A percentile compares a stretch with the other conserved stretches of the same genome.
Evolutionary conservation across 2,113 vertebrate genomes (phyloP).

Genomic region (Leptobrachium ailaonicum): DNA sequence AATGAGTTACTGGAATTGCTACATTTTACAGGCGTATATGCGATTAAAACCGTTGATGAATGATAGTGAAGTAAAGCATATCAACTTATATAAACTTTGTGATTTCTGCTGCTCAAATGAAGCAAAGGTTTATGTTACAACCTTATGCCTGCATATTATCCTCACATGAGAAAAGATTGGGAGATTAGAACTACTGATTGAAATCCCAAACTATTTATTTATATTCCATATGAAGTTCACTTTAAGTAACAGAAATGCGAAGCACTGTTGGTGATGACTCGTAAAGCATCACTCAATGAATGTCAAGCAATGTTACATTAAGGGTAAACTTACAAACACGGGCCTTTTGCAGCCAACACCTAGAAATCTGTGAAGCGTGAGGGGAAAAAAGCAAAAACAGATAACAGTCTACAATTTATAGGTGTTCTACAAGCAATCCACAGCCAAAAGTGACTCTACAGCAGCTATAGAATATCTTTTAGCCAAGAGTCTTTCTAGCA

Average conservation of each 20-base stretch:
- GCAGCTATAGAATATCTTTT: conserved; percentile 25
- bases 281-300: conserved; percentile 17
- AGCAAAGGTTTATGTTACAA: conserved; percentile 26
- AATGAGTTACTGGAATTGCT: not conserved
- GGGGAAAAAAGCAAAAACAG: not conserved
- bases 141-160: conserved; percentile 15
- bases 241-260: conserved; percentile 4
- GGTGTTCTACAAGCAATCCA: conserved; percentile 22
- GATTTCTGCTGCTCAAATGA: not conserved
- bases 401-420: conserved; percentile 10
- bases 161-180: conserved; percentile 6
- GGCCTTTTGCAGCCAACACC: conserved; percentile 12
- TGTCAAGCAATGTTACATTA: not conserved
- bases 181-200: conserved; percentile 38
- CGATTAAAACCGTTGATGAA: not conserved
- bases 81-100: conserved; percentile 16
- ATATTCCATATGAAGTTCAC: conserved; percentile 32
- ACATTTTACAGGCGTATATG: not conserved
- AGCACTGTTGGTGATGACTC: conserved; percentile 15
- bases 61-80: not conserved
- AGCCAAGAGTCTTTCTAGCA: conserved; percentile 26
- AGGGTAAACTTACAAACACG: conserved; percentile 22
- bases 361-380: conserved; percentile 29
- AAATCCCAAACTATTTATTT: conserved; percentile 32
- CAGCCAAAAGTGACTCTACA: conserved; percentile 31